These are phyloP conservation scores for Sminthopsis crassicaudata DNA, from an alignment of 2,113 vertebrate species.

Conservation along the genomic window DNA sequence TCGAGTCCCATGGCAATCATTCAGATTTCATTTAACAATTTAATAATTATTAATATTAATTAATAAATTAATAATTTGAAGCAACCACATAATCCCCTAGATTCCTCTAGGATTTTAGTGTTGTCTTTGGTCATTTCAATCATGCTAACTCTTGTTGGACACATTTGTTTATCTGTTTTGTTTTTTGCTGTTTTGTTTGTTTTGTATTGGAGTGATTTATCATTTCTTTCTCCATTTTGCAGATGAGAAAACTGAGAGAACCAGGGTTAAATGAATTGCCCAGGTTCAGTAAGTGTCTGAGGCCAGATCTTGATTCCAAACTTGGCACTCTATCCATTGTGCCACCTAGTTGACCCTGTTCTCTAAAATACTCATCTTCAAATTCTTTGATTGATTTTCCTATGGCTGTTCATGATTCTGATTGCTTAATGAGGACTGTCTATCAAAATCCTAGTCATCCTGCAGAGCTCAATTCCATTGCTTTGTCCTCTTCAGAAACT, in stretches of 20 bases:
- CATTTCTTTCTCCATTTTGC: background rate
- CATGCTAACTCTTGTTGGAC: background rate
- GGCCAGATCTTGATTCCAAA: background rate
- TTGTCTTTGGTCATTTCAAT: background rate
- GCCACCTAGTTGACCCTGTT: background rate
- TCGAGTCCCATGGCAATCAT: background rate
- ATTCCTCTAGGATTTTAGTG: background rate
- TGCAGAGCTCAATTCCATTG: rapidly evolving
- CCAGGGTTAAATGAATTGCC: background rate
- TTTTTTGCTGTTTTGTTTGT: background rate
- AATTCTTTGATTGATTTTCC: background rate
- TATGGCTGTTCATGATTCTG: background rate
- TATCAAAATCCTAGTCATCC: background rate
- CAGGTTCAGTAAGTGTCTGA: background rate
- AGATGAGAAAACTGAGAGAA: background rate
- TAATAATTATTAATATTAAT: no score
- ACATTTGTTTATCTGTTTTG: background rate
- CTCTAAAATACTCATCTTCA: background rate
- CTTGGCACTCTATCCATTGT: background rate
- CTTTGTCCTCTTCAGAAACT: background rate
- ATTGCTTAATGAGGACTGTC: background rate
- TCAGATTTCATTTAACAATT: background rate
- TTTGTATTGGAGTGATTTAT: background rate
- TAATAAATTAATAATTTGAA: no score
- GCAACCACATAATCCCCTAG: background rate